These are phyloP conservation scores for Caenorhabditis virilis DNA, from an alignment of 2,888 invertebrate species.

Conservation along the genomic window DNA sequence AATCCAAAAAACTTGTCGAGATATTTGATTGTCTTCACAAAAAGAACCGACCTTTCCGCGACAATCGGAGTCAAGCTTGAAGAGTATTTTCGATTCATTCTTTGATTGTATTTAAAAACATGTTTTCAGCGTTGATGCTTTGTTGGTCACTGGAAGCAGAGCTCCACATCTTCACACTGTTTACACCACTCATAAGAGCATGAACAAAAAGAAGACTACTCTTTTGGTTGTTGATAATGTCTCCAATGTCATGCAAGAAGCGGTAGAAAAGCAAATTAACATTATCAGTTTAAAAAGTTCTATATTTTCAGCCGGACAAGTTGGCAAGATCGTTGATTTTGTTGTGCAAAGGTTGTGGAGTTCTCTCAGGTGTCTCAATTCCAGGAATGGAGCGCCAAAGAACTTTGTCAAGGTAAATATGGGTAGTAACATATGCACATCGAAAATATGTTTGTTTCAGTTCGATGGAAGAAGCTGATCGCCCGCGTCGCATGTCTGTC, in stretches of 20 bases:
- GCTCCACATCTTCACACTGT: conserved; percentile 82
- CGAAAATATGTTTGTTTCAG: conserved; percentile 32
- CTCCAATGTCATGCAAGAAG: conserved; percentile 85
- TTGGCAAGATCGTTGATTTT: conserved; percentile 84
- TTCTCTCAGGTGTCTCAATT: conserved; percentile 65
- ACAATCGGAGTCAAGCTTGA: conserved; percentile 67
- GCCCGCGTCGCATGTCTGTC: conserved; percentile 65
- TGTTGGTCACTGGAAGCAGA: conserved; percentile 81
- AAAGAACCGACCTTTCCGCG: conserved; percentile 63
- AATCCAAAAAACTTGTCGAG: conserved; percentile 63
- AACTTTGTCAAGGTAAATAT: conserved; percentile 59
- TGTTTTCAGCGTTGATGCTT: conserved; percentile 75
- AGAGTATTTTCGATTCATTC: too few species aligned
- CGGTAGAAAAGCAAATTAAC: conserved; percentile 73
- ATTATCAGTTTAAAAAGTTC: neutral
- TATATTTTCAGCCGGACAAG: conserved; percentile 78
- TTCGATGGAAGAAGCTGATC: conserved; percentile 69
- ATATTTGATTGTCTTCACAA: conserved; percentile 63
- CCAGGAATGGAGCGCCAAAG: conserved; percentile 68
- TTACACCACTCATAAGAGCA: conserved; percentile 77
- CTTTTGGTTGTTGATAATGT: conserved; percentile 83
- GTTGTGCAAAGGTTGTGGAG: conserved; percentile 86
- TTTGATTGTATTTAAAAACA: conserved; percentile 3
- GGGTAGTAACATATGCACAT: neutral
- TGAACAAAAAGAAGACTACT: conserved; percentile 83